Conservation (phyloP, 2,888 invertebrate genomes). For the Scaptomyza caliginosa region DNA sequence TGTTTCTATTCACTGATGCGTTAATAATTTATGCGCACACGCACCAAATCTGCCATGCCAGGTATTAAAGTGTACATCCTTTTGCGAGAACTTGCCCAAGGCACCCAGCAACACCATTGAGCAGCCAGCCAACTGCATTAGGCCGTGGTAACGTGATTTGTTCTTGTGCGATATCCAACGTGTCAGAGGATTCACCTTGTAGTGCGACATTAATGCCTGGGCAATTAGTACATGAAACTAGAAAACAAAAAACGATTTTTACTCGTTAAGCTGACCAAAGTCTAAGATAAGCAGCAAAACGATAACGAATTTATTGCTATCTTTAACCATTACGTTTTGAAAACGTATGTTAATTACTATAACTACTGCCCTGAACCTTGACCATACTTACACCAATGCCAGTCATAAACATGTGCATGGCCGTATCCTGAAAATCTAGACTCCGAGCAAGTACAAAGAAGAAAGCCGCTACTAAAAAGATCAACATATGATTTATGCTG, state of each 20-base stretch:
- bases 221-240: constrained; percentile 82
- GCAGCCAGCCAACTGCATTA: constrained; percentile 80
- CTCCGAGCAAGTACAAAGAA: constrained; percentile 79
- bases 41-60: constrained; percentile 81
- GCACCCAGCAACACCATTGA: constrained; percentile 78
- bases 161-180: constrained; percentile 79
- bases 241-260: background rate
- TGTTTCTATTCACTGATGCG: constrained; percentile 12
- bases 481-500: constrained; percentile 81
- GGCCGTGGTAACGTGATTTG: constrained; percentile 80
- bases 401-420: constrained; percentile 81
- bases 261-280: constrained; percentile 10
- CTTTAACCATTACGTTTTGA: too few species aligned
- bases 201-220: constrained; percentile 82
- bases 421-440: constrained; percentile 78
- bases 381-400: constrained; percentile 75
- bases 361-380: background rate
- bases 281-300: constrained; percentile 1
- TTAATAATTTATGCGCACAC: constrained; percentile 37
- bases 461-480: constrained; percentile 77
- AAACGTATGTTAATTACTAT: background rate
- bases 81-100: constrained; percentile 76
- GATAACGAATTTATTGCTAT: constrained; percentile 10
- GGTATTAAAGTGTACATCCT: constrained; percentile 79
- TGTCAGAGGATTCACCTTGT: constrained; percentile 80